A percentile compares a stretch with the other conserved stretches of the same genome.
Evolutionary conservation across 2,113 vertebrate genomes (phyloP).

Genomic region (zebrafish (Danio rerio)): GRCz12tu NC_133190.1:46761501-46762000

Average conservation of each 20-base stretch:
- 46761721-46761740: conserved; percentile 80
- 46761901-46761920: too few relatives aligned
- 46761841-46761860: conserved; percentile 83
- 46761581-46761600: too few relatives aligned
- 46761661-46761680: conserved; percentile 86
- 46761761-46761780: conserved; percentile 77
- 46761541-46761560: too few relatives aligned
- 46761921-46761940: too few relatives aligned
- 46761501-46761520: too few relatives aligned
- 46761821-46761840: conserved; percentile 88
- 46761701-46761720: conserved; percentile 75
- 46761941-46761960: too few relatives aligned
- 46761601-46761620: too few relatives aligned
- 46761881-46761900: neutral
- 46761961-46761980: too few relatives aligned
- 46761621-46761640: neutral
- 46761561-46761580: too few relatives aligned
- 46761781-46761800: conserved; percentile 75
- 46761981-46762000: too few relatives aligned
- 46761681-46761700: conserved; percentile 75
- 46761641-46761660: neutral
- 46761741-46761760: conserved; percentile 69
- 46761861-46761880: conserved; percentile 87
- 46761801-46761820: conserved; percentile 67
- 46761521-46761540: too few relatives aligned